Evolutionary conservation across 2,113 vertebrate species (phyloP), one percentile per base, ranked within the genome.

Genomic region (Pseudopipra pipra): DNA sequence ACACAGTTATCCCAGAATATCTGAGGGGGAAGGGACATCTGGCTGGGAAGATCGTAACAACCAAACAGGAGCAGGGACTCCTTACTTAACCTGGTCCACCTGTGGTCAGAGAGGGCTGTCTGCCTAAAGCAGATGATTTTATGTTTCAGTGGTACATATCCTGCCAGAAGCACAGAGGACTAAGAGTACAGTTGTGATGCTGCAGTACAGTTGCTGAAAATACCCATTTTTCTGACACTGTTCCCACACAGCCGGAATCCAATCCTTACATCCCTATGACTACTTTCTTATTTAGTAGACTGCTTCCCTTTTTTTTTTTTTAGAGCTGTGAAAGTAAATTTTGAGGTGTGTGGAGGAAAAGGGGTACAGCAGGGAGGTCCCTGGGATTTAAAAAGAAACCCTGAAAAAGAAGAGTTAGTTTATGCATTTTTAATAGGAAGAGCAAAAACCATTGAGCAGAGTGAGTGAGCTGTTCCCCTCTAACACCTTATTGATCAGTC

Each of bases 341-440:
- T 51, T 46, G 24, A 19, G 31, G 16, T 33, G 24, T 27, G 47
- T 59, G 23, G 37, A 63, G 35, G 25, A 61, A 74, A 84, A 54
- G 12, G 24, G 24, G 39, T 85, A 73, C 9, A 85, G 31, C 75
- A 73, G 30, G 16, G 52, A 86, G 49, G 56, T 71, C 87, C 33
- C 61, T 63, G 39, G 72, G 22, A 75, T 61, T 61, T 35, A 51
- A 75, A 63, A 89, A 75, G 28, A 78, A 66, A 65, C 11, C 21
- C 31, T 8, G 24, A 35, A 82, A 77, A 17, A 72, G 43, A 85
- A 75, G 39, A 67, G 27, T 25, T 59, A n/a, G 18, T 84, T 88
- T 44, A 92, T 87, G 22, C 31, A 78, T 87, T 94, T 89, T 96
- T 80, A 95, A 94, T 43, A 81, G 43, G 28, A 83, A 49, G 24